phyloP scores from a whole-genome alignment of 2,113 vertebrate genomes.

The Anhinga rufa region DNA sequence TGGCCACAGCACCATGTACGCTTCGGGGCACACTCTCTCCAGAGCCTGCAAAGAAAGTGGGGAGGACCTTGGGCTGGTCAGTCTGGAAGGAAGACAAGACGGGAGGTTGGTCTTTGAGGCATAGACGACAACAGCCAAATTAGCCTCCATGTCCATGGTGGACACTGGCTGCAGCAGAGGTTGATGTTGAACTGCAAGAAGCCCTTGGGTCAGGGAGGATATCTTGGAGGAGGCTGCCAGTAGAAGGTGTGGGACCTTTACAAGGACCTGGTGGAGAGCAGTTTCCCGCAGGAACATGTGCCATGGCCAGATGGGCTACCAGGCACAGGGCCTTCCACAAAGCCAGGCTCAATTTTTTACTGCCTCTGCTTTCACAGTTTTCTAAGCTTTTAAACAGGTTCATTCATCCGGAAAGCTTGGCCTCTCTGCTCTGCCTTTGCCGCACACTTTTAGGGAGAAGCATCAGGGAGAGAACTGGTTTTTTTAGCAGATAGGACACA shows the following conservation, averaged over 20 bases:
- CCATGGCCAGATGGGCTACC: background rate
- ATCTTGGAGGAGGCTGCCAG: background rate
- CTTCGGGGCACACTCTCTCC: background rate
- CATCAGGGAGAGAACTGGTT: background rate
- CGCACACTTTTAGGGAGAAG: background rate
- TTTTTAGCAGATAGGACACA: background rate
- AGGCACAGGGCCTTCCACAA: background rate
- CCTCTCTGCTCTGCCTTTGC: background rate
- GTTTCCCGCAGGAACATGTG: background rate
- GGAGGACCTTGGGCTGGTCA: background rate
- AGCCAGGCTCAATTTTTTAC: background rate
- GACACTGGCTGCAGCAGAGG: background rate
- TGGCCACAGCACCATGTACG: rapidly evolving
- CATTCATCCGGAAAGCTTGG: background rate
- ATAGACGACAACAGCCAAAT: background rate
- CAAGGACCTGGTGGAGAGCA: background rate
- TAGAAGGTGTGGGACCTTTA: background rate
- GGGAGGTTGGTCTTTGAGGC: background rate
- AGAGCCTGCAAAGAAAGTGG: background rate
- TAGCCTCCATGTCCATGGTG: background rate
- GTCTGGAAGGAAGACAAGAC: background rate
- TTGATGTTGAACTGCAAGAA: background rate
- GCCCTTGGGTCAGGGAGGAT: background rate
- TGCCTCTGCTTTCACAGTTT: background rate
- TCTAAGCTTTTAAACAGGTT: background rate